phyloP scores from a whole-genome alignment of 2,888 invertebrate species.

The Odontothrips loti region DNA sequence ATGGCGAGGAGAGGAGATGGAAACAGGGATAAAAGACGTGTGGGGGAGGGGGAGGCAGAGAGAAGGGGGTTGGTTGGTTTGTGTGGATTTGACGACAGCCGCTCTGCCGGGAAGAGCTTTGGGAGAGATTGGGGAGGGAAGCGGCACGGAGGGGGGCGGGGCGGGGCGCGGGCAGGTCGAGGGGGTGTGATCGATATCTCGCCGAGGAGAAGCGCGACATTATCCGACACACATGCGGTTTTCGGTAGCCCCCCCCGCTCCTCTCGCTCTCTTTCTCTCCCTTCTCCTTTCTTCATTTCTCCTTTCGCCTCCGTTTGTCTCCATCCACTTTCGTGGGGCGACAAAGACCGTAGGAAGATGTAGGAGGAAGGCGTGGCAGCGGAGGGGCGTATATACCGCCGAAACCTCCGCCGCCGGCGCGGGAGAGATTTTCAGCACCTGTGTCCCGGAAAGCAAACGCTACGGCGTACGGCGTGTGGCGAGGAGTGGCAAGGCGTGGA shows the following conservation, averaged over 20 bases:
- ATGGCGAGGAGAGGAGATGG: background rate
- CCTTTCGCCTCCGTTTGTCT: background rate
- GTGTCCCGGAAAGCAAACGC: too few species aligned
- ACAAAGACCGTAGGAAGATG: too few species aligned
- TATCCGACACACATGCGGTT: constrained; percentile 26
- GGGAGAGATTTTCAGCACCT: too few species aligned
- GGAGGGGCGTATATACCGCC: too few species aligned
- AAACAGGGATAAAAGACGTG: background rate
- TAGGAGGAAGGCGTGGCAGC: too few species aligned
- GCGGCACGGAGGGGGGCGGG: background rate
- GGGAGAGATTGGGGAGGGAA: constrained; percentile 10
- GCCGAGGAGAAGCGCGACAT: background rate
- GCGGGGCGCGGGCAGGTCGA: background rate
- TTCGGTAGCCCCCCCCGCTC: background rate
- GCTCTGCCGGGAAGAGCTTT: background rate
- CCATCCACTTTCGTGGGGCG: too few species aligned
- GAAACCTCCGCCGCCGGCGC: too few species aligned
- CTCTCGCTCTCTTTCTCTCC: background rate
- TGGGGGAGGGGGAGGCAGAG: background rate
- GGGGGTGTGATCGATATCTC: constrained; percentile 21
- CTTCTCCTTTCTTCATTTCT: background rate
- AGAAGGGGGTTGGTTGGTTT: background rate
- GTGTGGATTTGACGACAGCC: constrained; percentile 24
- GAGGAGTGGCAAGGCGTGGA: too few species aligned
- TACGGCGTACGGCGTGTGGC: too few species aligned